Evolutionary conservation across 23 tunicate species (phyloP).

Genomic region (Ciona savignyi): DNA sequence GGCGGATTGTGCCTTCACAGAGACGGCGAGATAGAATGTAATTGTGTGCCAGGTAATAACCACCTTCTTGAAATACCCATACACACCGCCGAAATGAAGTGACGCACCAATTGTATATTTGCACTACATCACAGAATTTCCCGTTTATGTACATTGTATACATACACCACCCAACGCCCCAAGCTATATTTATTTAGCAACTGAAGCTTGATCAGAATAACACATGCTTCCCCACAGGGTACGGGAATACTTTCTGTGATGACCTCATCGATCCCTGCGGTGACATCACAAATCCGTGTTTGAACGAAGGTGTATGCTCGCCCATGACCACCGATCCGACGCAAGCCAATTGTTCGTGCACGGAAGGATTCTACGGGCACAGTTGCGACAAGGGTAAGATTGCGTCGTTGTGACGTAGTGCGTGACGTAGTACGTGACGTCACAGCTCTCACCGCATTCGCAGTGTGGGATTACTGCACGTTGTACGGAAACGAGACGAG

Average conservation of each 20-base stretch:
- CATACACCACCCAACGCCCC: no score
- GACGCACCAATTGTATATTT: not conserved
- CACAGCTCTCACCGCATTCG: no score
- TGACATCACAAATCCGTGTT: conserved; percentile 41
- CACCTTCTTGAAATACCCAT: no score
- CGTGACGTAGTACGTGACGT: no score
- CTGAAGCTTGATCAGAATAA: not conserved
- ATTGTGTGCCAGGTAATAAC: conserved; percentile 34
- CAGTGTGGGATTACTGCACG: conserved; percentile 13
- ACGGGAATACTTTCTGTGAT: conserved; percentile 27
- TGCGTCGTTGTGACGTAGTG: not conserved
- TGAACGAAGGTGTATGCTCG: conserved; percentile 34
- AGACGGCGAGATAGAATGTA: conserved; percentile 10
- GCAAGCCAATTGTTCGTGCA: conserved; percentile 37
- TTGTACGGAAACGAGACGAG: not conserved
- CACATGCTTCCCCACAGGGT: conserved; percentile 15
- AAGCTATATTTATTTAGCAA: no score
- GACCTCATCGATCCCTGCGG: conserved; percentile 41
- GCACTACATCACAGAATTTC: not conserved
- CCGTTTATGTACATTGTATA: no score
- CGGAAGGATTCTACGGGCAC: conserved; percentile 21
- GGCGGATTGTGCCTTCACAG: conserved; percentile 40
- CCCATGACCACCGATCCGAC: conserved; percentile 9
- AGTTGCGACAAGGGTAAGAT: conserved; percentile 25
- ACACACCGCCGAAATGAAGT: no score